phyloP scores from a whole-genome alignment of 2,113 vertebrate species.

The Brachypteracias leptosomus region DNA sequence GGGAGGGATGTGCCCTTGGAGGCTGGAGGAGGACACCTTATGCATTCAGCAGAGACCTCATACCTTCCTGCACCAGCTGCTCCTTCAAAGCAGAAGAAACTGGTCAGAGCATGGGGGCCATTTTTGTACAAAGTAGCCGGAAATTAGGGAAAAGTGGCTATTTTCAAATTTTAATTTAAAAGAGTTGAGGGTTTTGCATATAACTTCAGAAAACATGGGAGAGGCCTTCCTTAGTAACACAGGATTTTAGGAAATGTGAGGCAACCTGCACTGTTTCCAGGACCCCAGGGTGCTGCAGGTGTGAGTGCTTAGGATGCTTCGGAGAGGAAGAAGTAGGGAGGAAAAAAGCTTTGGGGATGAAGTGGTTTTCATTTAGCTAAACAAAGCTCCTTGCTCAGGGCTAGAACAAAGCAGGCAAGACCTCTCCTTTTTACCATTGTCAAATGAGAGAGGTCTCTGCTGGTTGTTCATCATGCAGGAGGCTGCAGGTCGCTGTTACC shows the following conservation, averaged over 20 bases:
- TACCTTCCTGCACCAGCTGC: neutral
- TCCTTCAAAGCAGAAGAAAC: neutral
- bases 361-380: conserved; percentile 22
- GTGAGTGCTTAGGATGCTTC: conserved; percentile 8
- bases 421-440: neutral
- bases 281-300: conserved; percentile 53
- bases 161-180: neutral
- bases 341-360: conserved; percentile 5
- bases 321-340: conserved; percentile 12
- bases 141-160: neutral
- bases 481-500: neutral
- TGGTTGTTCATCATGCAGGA: accelerated
- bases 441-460: neutral
- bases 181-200: neutral
- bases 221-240: neutral
- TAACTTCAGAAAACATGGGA: neutral
- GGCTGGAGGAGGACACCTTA: neutral
- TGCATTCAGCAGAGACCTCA: neutral
- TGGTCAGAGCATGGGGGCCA: neutral
- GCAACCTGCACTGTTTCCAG: neutral
- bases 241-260: neutral
- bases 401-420: neutral
- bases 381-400: neutral
- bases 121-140: neutral
- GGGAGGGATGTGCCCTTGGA: neutral